Evolutionary conservation across 2,888 invertebrate species (phyloP).

Genomic region (Tetranychus piercei): DNA sequence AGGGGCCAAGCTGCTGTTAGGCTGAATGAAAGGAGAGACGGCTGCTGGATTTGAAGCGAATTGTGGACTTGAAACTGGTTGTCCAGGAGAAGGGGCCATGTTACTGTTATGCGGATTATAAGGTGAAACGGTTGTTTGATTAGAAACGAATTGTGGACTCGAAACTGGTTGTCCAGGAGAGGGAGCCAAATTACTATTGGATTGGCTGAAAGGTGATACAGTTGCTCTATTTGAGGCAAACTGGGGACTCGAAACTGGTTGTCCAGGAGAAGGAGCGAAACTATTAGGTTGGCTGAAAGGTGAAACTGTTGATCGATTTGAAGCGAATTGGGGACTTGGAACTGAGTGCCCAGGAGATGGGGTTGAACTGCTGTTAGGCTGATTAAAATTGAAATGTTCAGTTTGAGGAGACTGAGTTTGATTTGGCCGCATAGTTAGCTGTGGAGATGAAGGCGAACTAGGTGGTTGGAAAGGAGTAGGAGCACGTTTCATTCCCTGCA

Average conservation of each 20-base stretch:
- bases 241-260: not conserved
- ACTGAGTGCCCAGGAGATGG: not conserved
- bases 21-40: conserved; percentile 1
- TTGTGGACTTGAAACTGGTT: conserved; percentile 1
- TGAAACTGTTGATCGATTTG: not conserved
- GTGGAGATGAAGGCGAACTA: not conserved
- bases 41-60: conserved; percentile 4
- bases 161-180: not conserved
- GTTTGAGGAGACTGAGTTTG: conserved; percentile 8
- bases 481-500: not conserved
- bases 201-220: conserved; percentile 4
- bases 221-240: conserved; percentile 1
- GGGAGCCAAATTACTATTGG: not conserved
- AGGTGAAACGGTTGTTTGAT: not conserved
- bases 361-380: not conserved
- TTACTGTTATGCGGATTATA: conserved; percentile 6
- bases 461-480: not conserved
- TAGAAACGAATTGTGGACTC: conserved; percentile 6
- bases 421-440: conserved; percentile 3
- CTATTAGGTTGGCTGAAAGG: conserved; percentile 3
- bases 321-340: conserved; percentile 7
- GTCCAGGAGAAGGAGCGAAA: not conserved
- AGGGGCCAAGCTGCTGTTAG: not conserved
- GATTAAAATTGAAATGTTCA: conserved; percentile 12
- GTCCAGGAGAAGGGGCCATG: not conserved